Evolutionary conservation across 2,113 vertebrate genomes (phyloP), one percentile per base, ranked within the genome.

Genomic region (Forbesichthys agassizii): DNA sequence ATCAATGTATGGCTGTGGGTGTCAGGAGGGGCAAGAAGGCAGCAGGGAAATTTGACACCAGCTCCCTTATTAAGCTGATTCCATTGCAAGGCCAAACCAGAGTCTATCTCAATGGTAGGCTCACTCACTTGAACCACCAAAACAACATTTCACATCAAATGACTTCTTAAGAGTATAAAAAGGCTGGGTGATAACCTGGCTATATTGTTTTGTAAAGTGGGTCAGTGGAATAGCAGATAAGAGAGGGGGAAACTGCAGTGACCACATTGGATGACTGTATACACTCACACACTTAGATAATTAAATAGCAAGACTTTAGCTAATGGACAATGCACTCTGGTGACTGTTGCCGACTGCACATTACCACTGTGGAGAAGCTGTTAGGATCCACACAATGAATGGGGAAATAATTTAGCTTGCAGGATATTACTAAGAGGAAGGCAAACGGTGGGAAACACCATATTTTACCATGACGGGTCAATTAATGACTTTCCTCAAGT

Each of bases 11-110:
- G 79, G 62, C 73, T 68, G 55, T 54, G 57, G 63, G 71, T 71
- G 79, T 75, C 68, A 81, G 73, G 47, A 81, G 73, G 47, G 58
- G 69, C 69, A 71, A 69, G 73, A 86, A 78, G 84, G 75, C 75
- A 78, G 77, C 48, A 62, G 48, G 14, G 87, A 88, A 90, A 92
- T 68, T 67, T 66, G 90, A 93, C 80, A 88, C 89, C 79, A 27
- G 60, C 46, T 69, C 70, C 77, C 73, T 72, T 73, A 74, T 77
- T 77, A 80, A 67, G 56, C 69, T 56, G 71, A 79, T 81, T 80
- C 78, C 55, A 74, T 65, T 64, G 63, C 71, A 74, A 78, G 66
- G 64, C 63, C 13, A 65, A 49, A 33, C 20, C 69, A 68, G 62
- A n/a, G 33, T 49, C 46, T 18, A n/a, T 52, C 53, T 73, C 68